Evolutionary conservation across 2,888 invertebrate species (phyloP).

Genomic region (Andrena haemorrhoa): DNA sequence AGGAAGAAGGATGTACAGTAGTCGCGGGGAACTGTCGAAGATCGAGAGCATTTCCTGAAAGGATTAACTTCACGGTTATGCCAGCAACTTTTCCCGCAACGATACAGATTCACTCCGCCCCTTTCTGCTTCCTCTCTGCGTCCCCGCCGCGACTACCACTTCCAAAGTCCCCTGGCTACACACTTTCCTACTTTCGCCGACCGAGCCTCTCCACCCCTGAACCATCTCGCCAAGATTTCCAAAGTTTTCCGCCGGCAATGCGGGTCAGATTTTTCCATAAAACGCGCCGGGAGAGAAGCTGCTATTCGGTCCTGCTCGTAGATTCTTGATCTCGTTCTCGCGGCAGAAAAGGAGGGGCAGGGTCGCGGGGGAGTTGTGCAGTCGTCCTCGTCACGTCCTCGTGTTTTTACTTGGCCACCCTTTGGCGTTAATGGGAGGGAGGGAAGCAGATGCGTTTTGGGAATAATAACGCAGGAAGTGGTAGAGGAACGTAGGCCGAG

Average conservation of each 20-base stretch:
- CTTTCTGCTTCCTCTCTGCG: not conserved
- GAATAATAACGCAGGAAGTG: no score
- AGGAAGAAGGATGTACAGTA: not conserved
- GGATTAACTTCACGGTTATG: constrained; percentile 49
- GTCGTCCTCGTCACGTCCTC: not conserved
- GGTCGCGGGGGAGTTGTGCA: not conserved
- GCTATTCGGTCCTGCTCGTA: constrained; percentile 26
- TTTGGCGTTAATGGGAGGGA: no score
- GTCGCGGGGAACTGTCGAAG: not conserved
- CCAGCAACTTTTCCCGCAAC: constrained; percentile 34
- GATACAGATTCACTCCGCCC: constrained; percentile 7
- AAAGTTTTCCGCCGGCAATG: constrained; percentile 52
- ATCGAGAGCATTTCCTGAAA: constrained; percentile 28
- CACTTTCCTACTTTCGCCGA: constrained; percentile 33
- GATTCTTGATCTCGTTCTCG: constrained; percentile 51
- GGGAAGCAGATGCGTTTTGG: no score
- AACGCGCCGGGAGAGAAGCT: constrained; percentile 30
- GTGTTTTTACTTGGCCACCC: no score
- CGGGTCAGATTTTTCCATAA: constrained; percentile 60
- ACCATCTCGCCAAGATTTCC: constrained; percentile 48
- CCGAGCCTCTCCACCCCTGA: not conserved
- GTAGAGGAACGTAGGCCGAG: no score
- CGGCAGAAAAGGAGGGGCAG: not conserved
- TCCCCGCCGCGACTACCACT: constrained; percentile 6
- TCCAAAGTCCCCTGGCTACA: constrained; percentile 37